These are phyloP conservation scores for Nesidiocoris tenuis DNA, from an alignment of 2,888 invertebrate genomes.

Conservation along the genomic window DNA sequence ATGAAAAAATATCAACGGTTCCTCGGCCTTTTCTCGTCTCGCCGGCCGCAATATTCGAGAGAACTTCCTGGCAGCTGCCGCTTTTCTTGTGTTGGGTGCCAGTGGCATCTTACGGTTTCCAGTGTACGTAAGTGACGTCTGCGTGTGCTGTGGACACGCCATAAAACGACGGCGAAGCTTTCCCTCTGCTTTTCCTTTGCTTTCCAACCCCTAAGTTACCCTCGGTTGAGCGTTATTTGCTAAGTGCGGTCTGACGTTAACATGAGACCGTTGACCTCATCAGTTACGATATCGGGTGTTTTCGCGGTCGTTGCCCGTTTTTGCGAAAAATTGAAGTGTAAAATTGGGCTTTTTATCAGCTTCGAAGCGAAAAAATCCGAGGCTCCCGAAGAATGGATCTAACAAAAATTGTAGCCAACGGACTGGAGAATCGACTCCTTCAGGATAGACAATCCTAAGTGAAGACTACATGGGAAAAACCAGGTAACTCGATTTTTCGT, in stretches of 20 bases:
- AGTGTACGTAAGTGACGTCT: not conserved
- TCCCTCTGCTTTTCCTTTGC: not conserved
- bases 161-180: not conserved
- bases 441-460: no score
- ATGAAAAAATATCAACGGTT: not conserved
- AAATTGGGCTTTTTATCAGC: no score
- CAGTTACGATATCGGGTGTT: no score
- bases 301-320: no score
- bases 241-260: not conserved
- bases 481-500: no score
- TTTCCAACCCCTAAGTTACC: not conserved
- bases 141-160: not conserved
- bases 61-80: not conserved
- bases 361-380: no score
- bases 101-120: not conserved
- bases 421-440: no score
- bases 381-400: no score
- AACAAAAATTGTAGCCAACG: no score
- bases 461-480: no score
- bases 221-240: not conserved
- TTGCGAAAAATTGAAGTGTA: no score
- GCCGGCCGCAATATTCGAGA: not conserved
- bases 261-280: not conserved
- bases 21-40: not conserved
- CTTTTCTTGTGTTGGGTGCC: not conserved